These are phyloP conservation scores for Lutjanus campechanus DNA, from an alignment of 2,797 vertebrate species.

Conservation along the genomic window DNA sequence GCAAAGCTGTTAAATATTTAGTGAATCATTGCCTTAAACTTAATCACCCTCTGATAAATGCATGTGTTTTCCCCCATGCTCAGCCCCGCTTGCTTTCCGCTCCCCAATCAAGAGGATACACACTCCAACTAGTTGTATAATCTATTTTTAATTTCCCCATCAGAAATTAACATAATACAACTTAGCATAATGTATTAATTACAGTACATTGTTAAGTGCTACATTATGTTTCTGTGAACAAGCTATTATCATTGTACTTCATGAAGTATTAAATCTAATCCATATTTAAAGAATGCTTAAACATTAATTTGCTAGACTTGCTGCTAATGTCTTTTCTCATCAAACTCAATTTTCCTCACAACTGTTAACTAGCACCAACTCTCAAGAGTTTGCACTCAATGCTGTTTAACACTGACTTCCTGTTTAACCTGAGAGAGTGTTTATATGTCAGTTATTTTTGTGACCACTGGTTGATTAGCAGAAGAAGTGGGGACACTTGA, in stretches of 20 bases:
- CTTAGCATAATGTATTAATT: constrained; percentile 87
- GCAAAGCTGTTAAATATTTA: constrained; percentile 93
- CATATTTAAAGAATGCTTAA: constrained; percentile 86
- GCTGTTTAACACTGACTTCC: constrained; percentile 14
- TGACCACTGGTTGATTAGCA: not conserved
- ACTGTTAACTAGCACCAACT: constrained; percentile 60
- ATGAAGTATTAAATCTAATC: constrained; percentile 85
- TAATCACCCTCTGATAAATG: constrained; percentile 89
- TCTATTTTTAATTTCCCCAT: constrained; percentile 86
- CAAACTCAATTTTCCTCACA: constrained; percentile 69
- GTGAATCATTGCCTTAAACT: constrained; percentile 89
- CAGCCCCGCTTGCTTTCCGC: constrained; percentile 65
- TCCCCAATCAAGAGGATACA: constrained; percentile 80
- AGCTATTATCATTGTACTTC: constrained; percentile 85
- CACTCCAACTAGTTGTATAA: constrained; percentile 79
- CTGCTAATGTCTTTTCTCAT: constrained; percentile 76
- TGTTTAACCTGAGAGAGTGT: constrained; percentile 29
- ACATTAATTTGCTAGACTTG: constrained; percentile 82
- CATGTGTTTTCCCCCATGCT: constrained; percentile 75
- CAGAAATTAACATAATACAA: constrained; percentile 85
- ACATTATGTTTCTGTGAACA: constrained; percentile 81
- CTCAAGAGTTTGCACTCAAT: constrained; percentile 35
- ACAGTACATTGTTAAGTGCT: constrained; percentile 82
- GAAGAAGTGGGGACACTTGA: not conserved
- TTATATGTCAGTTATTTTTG: constrained; percentile 3